Percentiles rank a stretch among this genome's conserved stretches.
Conservation (phyloP, 2,888 invertebrate species). For the Eudemis profundana region DNA sequence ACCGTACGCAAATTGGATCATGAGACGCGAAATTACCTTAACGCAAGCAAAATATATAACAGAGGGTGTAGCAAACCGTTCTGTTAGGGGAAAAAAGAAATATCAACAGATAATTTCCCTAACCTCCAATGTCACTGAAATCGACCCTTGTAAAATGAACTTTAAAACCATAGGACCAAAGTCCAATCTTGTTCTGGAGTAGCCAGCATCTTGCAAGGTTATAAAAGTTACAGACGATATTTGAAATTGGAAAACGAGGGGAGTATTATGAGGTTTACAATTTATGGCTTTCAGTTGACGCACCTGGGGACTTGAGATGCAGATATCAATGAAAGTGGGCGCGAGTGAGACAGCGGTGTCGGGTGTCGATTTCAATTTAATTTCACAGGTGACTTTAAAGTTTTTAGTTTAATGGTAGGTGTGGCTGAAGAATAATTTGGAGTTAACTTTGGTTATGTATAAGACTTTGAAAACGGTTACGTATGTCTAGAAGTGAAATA, state of each 20-base stretch:
- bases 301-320: constrained; percentile 60
- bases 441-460: neutral
- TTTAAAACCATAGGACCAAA: neutral
- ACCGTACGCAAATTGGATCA: constrained; percentile 62
- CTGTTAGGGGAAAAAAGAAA: constrained; percentile 52
- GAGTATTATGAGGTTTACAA: constrained; percentile 68
- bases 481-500: neutral
- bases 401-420: constrained; percentile 23
- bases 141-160: neutral
- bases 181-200: neutral
- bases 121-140: neutral
- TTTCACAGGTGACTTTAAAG: constrained; percentile 30
- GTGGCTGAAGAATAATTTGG: constrained; percentile 11
- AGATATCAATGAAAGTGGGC: constrained; percentile 4
- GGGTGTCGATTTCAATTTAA: constrained; percentile 39
- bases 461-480: neutral
- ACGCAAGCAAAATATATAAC: constrained; percentile 63
- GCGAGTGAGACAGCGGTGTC: constrained; percentile 18
- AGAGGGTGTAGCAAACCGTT: constrained; percentile 49
- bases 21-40: constrained; percentile 65
- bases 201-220: neutral
- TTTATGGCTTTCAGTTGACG: constrained; percentile 67
- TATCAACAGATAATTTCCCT: constrained; percentile 45
- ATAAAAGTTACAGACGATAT: constrained; percentile 44
- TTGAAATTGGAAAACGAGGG: constrained; percentile 67